Evolutionary conservation across 2,113 vertebrate species (phyloP).

Genomic region (Sakesphorus luctuosus): DNA sequence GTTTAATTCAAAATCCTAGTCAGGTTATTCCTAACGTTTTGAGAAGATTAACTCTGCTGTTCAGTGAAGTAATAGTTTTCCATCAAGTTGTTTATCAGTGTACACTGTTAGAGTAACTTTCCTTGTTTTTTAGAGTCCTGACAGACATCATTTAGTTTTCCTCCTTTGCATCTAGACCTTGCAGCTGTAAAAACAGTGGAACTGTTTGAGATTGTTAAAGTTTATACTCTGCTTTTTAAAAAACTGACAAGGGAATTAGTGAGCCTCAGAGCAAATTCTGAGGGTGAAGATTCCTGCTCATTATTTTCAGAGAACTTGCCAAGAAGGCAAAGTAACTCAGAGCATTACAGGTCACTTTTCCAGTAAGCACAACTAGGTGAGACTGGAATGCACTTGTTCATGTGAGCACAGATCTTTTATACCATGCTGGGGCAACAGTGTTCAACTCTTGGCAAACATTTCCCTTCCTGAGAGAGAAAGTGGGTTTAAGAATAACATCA

Average conservation of each 20-base stretch:
- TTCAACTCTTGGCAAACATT: background rate
- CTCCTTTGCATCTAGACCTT: background rate
- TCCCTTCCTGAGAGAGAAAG: background rate
- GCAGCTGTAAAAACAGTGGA: background rate
- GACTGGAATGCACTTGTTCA: background rate
- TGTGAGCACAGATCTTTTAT: background rate
- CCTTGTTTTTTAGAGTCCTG: background rate
- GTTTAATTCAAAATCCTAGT: background rate
- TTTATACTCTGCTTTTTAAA: background rate
- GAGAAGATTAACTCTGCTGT: background rate
- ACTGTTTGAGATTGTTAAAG: background rate
- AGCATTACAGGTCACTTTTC: background rate
- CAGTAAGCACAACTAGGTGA: background rate
- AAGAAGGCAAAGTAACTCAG: rapidly evolving
- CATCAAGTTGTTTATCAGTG: background rate
- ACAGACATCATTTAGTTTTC: background rate
- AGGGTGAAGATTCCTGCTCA: background rate
- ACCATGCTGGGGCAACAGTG: background rate
- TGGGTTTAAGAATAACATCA: background rate
- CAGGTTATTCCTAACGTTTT: background rate
- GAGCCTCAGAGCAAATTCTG: background rate
- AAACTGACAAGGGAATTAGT: background rate
- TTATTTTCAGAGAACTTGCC: background rate
- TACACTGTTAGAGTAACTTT: background rate
- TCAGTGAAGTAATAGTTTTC: background rate